A percentile compares a stretch with the other conserved stretches of the same genome.
Evolutionary conservation across 2,888 invertebrate genomes (phyloP).

Genomic region (Chloroclysta siterata): DNA sequence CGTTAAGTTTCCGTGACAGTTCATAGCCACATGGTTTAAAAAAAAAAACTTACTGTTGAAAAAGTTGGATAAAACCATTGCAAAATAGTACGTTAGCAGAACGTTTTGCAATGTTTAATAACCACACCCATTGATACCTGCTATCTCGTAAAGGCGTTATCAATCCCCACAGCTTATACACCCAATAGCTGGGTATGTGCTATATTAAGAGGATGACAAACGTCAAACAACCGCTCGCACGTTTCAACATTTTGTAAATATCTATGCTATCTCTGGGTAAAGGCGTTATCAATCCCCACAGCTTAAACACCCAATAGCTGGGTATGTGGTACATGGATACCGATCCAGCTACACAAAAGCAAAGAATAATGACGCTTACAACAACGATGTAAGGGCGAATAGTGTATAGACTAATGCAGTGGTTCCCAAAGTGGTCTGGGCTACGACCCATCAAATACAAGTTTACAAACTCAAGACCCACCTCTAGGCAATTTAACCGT

Average conservation of each 20-base stretch:
- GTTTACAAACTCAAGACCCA: no score
- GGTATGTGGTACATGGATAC: no score
- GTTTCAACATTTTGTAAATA: no score
- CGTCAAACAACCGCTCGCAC: no score
- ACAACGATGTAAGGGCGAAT: no score
- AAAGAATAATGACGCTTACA: no score
- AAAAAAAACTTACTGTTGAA: neutral
- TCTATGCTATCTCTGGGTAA: constrained; percentile 19
- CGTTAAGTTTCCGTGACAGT: neutral
- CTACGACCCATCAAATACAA: no score
- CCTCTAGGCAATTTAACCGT: no score
- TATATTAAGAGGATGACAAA: no score
- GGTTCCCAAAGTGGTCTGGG: no score
- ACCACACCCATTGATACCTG: constrained; percentile 27
- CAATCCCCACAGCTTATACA: constrained; percentile 7
- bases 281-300: constrained; percentile 21
- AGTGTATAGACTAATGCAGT: no score
- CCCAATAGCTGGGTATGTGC: constrained; percentile 16
- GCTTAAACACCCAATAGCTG: constrained; percentile 16
- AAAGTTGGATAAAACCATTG: neutral
- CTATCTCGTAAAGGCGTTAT: constrained; percentile 25
- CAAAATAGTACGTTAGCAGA: constrained; percentile 6
- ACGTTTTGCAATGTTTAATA: constrained; percentile 33
- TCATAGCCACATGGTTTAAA: neutral
- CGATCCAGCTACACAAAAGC: no score